Base-by-base conservation (phyloP, 2,797 vertebrate species). In the Sebastes trivittatus region DNA sequence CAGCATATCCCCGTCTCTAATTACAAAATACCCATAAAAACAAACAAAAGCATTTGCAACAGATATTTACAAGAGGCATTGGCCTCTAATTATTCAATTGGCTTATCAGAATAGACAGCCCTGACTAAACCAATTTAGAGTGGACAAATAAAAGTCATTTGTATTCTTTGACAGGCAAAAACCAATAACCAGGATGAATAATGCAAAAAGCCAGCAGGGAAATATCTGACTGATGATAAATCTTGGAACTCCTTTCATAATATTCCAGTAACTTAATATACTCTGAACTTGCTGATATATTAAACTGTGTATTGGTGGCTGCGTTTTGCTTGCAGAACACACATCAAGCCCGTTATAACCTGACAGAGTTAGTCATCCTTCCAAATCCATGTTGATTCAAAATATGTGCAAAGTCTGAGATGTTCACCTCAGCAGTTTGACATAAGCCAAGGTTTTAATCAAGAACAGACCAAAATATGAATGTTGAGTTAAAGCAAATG, bases 61-160 rank as follows among this genome's bases (percentile, higher is more conserved):
- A 72, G 70, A 89, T 86, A 87, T 80, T 79, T 83, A 63, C 75
- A 81, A 27, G 71, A 70, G 75, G 25, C 25, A 25, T 25, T 25
- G 25, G 23, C 72, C 63, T 80, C 66, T 85, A 58, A 81, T 90
- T 90, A 82, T 76, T 81, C 74, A 54, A 49, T 23, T 29, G 54
- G 75, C 89, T 88, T 83, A 86, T 87, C 77, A 81, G 61, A 79
- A 81, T 81, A 84, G 63, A 34, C 83, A 80, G 38, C 74, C 62
- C 6, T 78, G 69, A 89, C 72, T 85, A 84, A 89, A 88, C 49
- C 78, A 82, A 89, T 89, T 89, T 78, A 81, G 64, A 25, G 8
- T 18, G 65, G 58, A 84, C 75, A 86, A 85, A 86, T 84, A 72
- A 86, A 86, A 83, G 59, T 75, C 2, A 82, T 91, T 81, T 81